A percentile compares a stretch with the other conserved stretches of the same genome.
These are phyloP conservation scores for Apistogramma diplotaenia DNA, from an alignment of 2,113 vertebrate species.

Conservation along the genomic window DNA sequence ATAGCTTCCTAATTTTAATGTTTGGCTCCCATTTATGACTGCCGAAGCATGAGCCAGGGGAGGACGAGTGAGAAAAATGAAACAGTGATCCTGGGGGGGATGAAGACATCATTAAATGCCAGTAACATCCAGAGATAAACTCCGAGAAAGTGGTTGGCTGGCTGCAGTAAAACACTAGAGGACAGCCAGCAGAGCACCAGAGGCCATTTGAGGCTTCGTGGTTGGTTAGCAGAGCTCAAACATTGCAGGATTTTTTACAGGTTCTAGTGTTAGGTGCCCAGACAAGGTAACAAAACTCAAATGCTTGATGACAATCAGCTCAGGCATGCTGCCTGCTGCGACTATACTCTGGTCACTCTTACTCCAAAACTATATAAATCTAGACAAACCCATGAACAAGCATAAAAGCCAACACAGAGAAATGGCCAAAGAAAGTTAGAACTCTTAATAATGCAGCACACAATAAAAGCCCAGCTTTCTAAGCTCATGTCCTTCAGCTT, in stretches of 20 bases:
- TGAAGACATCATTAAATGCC: conserved; percentile 59
- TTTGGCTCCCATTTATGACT: conserved; percentile 45
- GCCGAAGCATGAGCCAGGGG: conserved; percentile 22
- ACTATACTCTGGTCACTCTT: no score
- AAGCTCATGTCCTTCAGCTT: background rate
- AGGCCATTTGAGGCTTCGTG: conserved; percentile 29
- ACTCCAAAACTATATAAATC: background rate
- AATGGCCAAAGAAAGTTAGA: background rate
- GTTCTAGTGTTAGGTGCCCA: background rate
- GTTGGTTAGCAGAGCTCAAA: conserved; percentile 49
- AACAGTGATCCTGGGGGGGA: conserved; percentile 28
- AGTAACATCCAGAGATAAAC: conserved; percentile 56
- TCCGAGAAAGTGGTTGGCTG: conserved; percentile 34
- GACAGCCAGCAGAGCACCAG: conserved; percentile 46
- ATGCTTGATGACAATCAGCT: conserved; percentile 5
- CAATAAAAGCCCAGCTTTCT: background rate
- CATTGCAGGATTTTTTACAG: conserved; percentile 32
- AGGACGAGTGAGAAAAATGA: conserved; percentile 37
- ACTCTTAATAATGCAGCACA: background rate
- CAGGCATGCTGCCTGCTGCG: background rate
- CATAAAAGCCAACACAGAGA: background rate
- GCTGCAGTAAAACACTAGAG: conserved; percentile 57
- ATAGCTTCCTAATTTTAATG: conserved; percentile 62
- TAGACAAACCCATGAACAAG: background rate
- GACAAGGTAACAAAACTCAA: background rate